phyloP scores from a whole-genome alignment of 2,888 invertebrate genomes.

The Drosophila mimica region DNA sequence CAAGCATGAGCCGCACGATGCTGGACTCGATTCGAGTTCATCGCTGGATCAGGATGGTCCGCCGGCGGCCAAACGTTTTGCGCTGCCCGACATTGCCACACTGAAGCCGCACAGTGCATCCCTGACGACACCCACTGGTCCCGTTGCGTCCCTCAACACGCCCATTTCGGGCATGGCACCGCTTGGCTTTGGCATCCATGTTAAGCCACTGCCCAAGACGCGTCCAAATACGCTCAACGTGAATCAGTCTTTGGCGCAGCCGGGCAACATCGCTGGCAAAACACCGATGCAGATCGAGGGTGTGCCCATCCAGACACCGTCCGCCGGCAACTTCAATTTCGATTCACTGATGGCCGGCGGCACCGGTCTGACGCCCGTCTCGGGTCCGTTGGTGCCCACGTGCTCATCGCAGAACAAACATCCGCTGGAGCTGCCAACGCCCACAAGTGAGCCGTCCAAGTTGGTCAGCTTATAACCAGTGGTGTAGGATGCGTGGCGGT shows the following conservation, averaged over 20 bases:
- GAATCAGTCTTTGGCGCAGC: slow-evolving; percentile 86
- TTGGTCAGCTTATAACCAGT: slow-evolving; percentile 92
- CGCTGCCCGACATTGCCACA: slow-evolving; percentile 83
- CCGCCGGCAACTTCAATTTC: slow-evolving; percentile 95
- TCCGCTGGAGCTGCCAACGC: slow-evolving; percentile 90
- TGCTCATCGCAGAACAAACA: slow-evolving; percentile 91
- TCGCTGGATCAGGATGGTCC: slow-evolving; percentile 82
- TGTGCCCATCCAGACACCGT: slow-evolving; percentile 94
- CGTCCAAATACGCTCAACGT: slow-evolving; percentile 90
- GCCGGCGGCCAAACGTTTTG: slow-evolving; percentile 81
- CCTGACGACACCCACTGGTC: slow-evolving; percentile 79
- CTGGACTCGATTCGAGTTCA: slow-evolving; percentile 76
- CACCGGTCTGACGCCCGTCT: slow-evolving; percentile 95
- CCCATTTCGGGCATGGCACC: slow-evolving; percentile 82
- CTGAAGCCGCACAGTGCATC: slow-evolving; percentile 63
- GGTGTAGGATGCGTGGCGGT: slow-evolving; percentile 68
- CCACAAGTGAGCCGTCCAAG: slow-evolving; percentile 90
- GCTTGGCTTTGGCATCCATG: slow-evolving; percentile 58
- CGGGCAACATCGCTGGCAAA: slow-evolving; percentile 60
- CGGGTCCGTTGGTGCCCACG: slow-evolving; percentile 88
- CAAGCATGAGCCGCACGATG: slow-evolving; percentile 80
- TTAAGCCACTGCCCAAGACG: slow-evolving; percentile 85
- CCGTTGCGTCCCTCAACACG: slow-evolving; percentile 84
- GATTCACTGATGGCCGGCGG: slow-evolving; percentile 97
- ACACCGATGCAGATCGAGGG: slow-evolving; percentile 90